Evolutionary conservation across 2,888 invertebrate species (phyloP).

Genomic region (Proisotoma minuta): DNA sequence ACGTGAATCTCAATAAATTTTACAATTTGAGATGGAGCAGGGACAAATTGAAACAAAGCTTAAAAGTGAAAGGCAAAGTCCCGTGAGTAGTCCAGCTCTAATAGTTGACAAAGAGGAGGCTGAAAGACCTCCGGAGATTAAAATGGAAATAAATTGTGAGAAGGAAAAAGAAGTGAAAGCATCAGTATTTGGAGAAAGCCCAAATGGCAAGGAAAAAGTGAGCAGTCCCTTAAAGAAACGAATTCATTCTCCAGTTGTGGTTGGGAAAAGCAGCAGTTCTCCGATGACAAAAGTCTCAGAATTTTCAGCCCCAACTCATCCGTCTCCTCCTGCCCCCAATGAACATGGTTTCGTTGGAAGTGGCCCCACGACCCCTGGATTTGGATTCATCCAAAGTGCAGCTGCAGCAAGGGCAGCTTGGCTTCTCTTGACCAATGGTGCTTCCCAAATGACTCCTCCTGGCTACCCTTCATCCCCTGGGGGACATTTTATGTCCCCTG

Average conservation of each 20-base stretch:
- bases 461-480: background rate
- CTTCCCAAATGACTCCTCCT: background rate
- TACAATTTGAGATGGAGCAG: too few species aligned
- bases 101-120: background rate
- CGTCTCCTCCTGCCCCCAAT: too few species aligned
- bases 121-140: background rate
- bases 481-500: background rate
- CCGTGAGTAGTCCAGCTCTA: background rate
- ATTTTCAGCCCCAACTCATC: too few species aligned
- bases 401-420: slow-evolving; percentile 3
- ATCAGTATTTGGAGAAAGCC: background rate
- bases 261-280: too few species aligned
- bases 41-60: too few species aligned
- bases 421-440: background rate
- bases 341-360: background rate
- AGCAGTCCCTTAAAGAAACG: background rate
- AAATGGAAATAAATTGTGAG: background rate
- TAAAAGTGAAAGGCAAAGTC: background rate
- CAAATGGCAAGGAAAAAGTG: background rate
- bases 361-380: background rate
- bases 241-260: background rate
- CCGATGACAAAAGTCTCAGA: background rate
- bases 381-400: slow-evolving; percentile 7
- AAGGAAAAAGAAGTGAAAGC: too few species aligned
- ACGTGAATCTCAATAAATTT: too few species aligned